Base-by-base conservation (phyloP, 2,113 vertebrate genomes). In the Lampris incognitus region DNA sequence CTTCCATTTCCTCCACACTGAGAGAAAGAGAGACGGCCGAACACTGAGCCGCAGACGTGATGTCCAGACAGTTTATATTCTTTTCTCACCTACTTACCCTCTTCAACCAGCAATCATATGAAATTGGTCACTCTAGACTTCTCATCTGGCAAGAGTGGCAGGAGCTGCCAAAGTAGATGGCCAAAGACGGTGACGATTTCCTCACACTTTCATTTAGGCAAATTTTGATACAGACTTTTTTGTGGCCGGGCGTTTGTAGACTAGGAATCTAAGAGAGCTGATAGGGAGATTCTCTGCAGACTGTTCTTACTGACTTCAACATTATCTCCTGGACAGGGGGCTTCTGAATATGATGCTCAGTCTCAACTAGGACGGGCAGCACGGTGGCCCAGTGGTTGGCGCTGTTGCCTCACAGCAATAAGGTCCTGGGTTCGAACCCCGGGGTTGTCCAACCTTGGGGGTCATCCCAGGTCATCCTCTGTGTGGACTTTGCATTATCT, bases 21-120 rank as follows among this genome's bases (percentile, higher is more conserved):
- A 38, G 66, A 73, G 64, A 72, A 70, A 74, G 71, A 82, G 87
- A 73, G 86, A 83, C 81, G 66, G 83, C 57, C 59, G 4, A 64
- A 71, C 60, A 77, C 79, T 13, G 73, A 73, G 81, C 56, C 6
- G 56, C 72, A 81, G 82, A 87, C 80, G 78, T 62, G 40, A 44
- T 61, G 82, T 82, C 81, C 80, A 81, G 78, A 81, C 85, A 79
- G 87, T 90, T 77, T 88, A 81, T 84, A 88, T 87, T 85, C 52
- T 69, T 51, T 42, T 40, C 83, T 71, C 80, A 48, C 60, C 84
- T 56, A 44, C 61, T 69, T 77, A 58, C 54, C 79, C 79, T 76
- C 63, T 75, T 55, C 49, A 7, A 13, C 37, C 38, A 42, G 78
- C 52, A n/a, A 54, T 72, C 69, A 67, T 57, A 44, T 72, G 74